Conservation (phyloP, 2,113 vertebrate species). For the zebrafish (Danio rerio) region DNA sequence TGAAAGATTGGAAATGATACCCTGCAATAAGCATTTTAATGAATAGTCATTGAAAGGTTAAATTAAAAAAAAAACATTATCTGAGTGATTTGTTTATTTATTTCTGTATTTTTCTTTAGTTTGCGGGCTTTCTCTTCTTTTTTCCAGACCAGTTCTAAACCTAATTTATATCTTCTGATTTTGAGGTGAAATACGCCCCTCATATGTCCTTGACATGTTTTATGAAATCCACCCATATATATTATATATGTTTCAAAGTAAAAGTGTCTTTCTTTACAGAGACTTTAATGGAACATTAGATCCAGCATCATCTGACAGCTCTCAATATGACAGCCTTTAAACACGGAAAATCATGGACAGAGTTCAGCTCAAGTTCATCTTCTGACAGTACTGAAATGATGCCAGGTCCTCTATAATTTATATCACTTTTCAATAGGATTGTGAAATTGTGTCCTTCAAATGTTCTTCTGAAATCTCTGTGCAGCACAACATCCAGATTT, state of each 20-base stretch:
- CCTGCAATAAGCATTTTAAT: too few relatives aligned
- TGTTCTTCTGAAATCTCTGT: constrained; percentile 27
- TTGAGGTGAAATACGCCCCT: not conserved
- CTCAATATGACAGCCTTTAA: constrained; percentile 40
- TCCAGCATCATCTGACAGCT: constrained; percentile 37
- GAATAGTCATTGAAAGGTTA: too few relatives aligned
- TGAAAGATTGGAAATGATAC: too few relatives aligned
- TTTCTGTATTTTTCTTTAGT: not conserved
- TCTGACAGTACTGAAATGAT: constrained; percentile 3
- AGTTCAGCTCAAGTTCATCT: constrained; percentile 45
- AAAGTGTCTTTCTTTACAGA: constrained; percentile 1
- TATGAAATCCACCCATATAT: not conserved
- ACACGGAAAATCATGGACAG: constrained; percentile 36
- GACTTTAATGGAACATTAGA: constrained; percentile 24
- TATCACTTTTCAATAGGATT: not conserved
- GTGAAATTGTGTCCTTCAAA: not conserved
- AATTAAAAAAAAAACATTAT: too few relatives aligned
- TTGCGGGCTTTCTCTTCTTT: too few relatives aligned
- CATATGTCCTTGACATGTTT: not conserved
- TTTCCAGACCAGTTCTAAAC: too few relatives aligned
- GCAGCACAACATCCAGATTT: constrained; percentile 9
- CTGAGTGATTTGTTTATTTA: too few relatives aligned
- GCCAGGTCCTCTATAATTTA: not conserved
- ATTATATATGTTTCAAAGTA: not conserved
- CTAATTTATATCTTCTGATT: not conserved